These are phyloP conservation scores for Tigriopus californicus DNA, from an alignment of 2,888 invertebrate species.

Conservation along the genomic window DNA sequence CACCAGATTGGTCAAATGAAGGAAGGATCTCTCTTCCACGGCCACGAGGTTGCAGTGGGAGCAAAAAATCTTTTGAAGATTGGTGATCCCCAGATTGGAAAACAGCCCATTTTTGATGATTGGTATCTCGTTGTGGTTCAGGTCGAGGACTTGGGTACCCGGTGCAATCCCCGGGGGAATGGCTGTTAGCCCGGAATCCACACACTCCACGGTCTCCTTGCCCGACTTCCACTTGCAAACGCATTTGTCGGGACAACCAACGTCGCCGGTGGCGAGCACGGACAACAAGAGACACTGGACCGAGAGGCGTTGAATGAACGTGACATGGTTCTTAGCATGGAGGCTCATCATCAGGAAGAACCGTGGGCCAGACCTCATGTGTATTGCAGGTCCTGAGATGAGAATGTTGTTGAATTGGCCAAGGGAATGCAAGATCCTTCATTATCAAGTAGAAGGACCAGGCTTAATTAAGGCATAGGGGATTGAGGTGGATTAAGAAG, in stretches of 20 bases:
- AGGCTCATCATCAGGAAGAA: too few species aligned
- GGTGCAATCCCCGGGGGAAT: conserved; percentile 9
- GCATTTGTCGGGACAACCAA: conserved; percentile 4
- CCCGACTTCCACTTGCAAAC: conserved; percentile 16
- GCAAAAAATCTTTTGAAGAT: conserved; percentile 6
- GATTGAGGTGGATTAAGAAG: too few species aligned
- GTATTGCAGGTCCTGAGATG: too few species aligned
- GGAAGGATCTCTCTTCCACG: background rate
- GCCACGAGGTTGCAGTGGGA: conserved; percentile 4
- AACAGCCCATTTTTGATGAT: conserved; percentile 3
- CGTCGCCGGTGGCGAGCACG: too few species aligned
- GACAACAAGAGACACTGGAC: too few species aligned
- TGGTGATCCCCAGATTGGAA: conserved; percentile 8
- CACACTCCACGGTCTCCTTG: conserved; percentile 15
- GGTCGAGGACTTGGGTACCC: conserved; percentile 1
- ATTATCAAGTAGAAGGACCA: too few species aligned
- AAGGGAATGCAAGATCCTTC: too few species aligned
- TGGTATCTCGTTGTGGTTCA: background rate
- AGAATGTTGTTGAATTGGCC: too few species aligned
- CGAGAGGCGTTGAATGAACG: too few species aligned
- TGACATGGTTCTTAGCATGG: too few species aligned
- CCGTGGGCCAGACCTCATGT: too few species aligned
- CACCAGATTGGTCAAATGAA: conserved; percentile 2
- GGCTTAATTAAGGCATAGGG: too few species aligned
- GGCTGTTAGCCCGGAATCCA: background rate